Base-by-base conservation (phyloP, 1,140 invertebrate genomes). In the Antheraea pernyi region DNA sequence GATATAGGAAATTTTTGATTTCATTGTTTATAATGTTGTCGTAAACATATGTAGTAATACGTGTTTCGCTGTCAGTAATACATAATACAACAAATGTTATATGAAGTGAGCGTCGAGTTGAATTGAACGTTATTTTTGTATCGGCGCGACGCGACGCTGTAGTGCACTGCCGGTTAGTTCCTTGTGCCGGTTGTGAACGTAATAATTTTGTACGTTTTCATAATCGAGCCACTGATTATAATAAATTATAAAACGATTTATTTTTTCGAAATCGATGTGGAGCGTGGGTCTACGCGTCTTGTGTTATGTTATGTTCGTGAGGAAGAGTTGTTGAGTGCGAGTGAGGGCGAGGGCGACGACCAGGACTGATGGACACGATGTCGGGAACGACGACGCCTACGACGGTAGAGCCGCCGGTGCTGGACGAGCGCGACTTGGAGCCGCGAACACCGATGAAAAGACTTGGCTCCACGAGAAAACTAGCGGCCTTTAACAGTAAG, bases 401-500 rank as follows among this genome's bases (percentile, higher is more conserved):
- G 72, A 63, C 74, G 72, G 65, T 69, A 58, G 83, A 82, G 65
- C 76, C 81, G 67, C 77, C 81, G 18, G 71, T 74, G 58, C 79
- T 86, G 63, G 86, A 89, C 59, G 87, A 90, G 59, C 86, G 89
- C 62, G 96, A 96, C 84, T 94, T 95, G 83, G 95, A 96, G 84
- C 94, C 94, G 70, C 96, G 96, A 80, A 96, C 96, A 67, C 95
- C 96, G 48, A 96, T 97, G 88, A 95, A 95, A 88, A 92, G 96
- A 59, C 94, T 97, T 69, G 96, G 96, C 79, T 96, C 96, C 65
- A 96, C 96, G 13, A 94, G 96, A 81, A 97, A 97, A 89, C 93
- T 96, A 68, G 93, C 96, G 18, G 94, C 96, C 68, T 96, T 96
- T 78, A 96, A 95, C 84, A 96, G 96, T 96, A 91, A 96, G 96